Evolutionary conservation across 2,888 invertebrate genomes (phyloP).

Genomic region (Dichetophora obliterata): DNA sequence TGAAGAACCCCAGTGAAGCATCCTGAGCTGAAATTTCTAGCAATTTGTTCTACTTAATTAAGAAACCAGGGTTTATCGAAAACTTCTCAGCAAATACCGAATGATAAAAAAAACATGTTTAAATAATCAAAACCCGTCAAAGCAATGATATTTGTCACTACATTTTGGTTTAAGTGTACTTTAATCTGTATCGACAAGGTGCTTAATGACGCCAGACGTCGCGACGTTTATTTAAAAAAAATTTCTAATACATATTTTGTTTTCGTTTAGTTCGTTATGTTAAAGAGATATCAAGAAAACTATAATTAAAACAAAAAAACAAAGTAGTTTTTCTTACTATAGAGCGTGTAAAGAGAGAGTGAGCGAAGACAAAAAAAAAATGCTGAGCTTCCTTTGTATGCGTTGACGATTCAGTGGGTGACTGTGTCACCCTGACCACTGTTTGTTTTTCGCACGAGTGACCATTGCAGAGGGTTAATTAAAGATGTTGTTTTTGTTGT

Average conservation of each 20-base stretch:
- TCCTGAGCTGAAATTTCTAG: no score
- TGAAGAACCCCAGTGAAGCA: no score
- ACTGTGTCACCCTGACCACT: slow-evolving; percentile 24
- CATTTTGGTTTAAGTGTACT: not conserved
- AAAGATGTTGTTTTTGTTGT: slow-evolving; percentile 3
- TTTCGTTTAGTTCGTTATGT: not conserved
- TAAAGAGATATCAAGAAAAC: not conserved
- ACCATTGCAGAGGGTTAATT: not conserved
- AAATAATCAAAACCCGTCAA: no score
- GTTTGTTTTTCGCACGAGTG: not conserved
- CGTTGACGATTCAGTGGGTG: not conserved
- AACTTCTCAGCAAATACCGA: no score
- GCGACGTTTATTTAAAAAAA: slow-evolving; percentile 21
- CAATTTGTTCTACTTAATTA: no score
- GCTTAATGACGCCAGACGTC: slow-evolving; percentile 6
- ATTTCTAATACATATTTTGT: not conserved
- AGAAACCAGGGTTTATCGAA: no score
- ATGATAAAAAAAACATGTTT: no score
- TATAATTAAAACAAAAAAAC: no score
- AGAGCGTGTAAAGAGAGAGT: not conserved
- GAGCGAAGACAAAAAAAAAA: no score
- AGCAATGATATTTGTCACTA: not conserved
- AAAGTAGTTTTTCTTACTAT: not conserved
- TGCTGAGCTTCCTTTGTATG: no score
- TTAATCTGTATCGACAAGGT: not conserved